Conservation (phyloP, 2,113 vertebrate species). For the Hydropotes inermis region DNA sequence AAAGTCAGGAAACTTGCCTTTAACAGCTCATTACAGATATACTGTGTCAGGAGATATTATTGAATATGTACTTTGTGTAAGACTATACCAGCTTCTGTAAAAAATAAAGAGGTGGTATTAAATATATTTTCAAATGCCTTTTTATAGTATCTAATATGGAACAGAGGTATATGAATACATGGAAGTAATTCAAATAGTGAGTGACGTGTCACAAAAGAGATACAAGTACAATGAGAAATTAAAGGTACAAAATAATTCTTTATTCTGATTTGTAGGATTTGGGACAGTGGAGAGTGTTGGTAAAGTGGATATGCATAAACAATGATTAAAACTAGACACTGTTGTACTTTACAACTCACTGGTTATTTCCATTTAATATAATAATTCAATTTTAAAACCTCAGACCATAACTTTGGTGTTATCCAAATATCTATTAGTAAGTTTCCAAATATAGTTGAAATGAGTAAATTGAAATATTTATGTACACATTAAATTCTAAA, state of each 20-base stretch:
- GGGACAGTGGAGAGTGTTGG: rapidly evolving
- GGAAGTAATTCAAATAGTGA: neutral
- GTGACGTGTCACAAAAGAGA: neutral
- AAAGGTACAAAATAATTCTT: neutral
- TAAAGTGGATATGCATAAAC: neutral
- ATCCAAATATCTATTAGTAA: slow-evolving; percentile 16
- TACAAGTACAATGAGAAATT: neutral
- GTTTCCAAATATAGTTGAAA: slow-evolving; percentile 35
- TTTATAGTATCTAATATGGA: neutral
- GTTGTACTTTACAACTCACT: neutral
- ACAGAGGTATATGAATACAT: neutral
- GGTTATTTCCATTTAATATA: neutral
- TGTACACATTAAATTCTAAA: slow-evolving; percentile 31
- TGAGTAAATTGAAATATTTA: slow-evolving; percentile 47
- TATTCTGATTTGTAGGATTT: neutral
- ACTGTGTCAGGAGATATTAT: neutral
- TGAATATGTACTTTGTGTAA: neutral
- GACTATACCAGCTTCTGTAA: neutral
- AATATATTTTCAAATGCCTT: neutral
- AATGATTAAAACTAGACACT: neutral
- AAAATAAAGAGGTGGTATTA: neutral
- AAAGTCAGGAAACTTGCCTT: neutral
- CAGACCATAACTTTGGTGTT: neutral
- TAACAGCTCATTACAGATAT: neutral
- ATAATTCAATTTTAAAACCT: neutral